Conservation (phyloP, 2,888 invertebrate species). For the Ariolimax columbianus region DNA sequence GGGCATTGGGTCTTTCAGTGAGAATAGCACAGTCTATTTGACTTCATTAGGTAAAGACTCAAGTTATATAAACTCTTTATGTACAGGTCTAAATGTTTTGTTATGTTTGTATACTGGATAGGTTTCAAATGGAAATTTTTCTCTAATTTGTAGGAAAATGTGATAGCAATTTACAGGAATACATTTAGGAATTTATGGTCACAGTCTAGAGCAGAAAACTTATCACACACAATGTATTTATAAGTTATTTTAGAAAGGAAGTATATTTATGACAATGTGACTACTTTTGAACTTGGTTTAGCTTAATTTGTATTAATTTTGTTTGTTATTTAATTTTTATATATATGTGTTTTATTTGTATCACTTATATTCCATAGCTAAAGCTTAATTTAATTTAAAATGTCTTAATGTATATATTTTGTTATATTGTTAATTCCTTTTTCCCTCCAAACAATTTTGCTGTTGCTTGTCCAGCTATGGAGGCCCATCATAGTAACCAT, state of each 20-base stretch:
- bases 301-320: too few relatives aligned
- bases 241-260: too few relatives aligned
- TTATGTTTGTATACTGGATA: background rate
- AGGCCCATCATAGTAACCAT: background rate
- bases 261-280: too few relatives aligned
- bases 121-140: background rate
- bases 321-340: too few relatives aligned
- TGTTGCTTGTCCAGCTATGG: background rate
- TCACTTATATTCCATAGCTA: background rate
- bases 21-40: slow-evolving; percentile 83
- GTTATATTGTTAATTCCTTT: background rate
- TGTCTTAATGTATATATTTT: background rate
- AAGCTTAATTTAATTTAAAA: background rate
- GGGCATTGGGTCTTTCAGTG: slow-evolving; percentile 90
- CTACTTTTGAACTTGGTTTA: too few relatives aligned
- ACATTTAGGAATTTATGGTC: too few relatives aligned
- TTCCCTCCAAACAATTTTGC: background rate
- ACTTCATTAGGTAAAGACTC: slow-evolving; percentile 60
- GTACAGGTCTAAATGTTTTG: background rate
- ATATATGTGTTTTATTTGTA: too few relatives aligned
- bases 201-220: too few relatives aligned
- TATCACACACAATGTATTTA: too few relatives aligned
- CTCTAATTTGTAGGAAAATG: background rate
- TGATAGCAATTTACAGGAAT: background rate
- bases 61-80: background rate